phyloP scores from a whole-genome alignment of 2,888 invertebrate genomes.

The Molorchus minor region DNA sequence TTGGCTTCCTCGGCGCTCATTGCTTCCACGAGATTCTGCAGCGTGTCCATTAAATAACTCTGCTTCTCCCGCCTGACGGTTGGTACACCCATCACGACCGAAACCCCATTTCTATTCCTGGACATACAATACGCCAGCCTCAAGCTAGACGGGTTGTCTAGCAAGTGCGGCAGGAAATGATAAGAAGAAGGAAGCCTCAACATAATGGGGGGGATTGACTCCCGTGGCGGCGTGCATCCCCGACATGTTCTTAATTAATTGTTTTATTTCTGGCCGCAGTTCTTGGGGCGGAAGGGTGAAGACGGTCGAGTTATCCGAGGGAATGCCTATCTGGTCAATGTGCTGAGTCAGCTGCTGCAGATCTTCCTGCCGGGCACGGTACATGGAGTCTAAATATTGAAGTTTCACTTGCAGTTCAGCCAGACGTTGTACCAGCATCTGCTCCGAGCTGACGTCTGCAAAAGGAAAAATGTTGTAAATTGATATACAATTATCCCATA shows the following conservation, averaged over 20 bases:
- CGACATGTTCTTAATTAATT: conserved; percentile 59
- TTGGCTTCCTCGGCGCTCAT: conserved; percentile 77
- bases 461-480: conserved; percentile 39
- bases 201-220: conserved; percentile 59
- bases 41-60: conserved; percentile 84
- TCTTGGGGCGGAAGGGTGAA: conserved; percentile 49
- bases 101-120: conserved; percentile 77
- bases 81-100: conserved; percentile 88
- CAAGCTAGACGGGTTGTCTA: conserved; percentile 79
- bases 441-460: conserved; percentile 72
- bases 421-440: conserved; percentile 73
- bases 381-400: conserved; percentile 82
- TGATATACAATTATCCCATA: no score
- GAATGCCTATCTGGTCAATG: conserved; percentile 64
- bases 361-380: conserved; percentile 79
- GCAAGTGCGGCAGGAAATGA: conserved; percentile 87
- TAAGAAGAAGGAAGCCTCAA: conserved; percentile 82
- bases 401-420: conserved; percentile 81
- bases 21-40: conserved; percentile 83
- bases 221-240: conserved; percentile 64
- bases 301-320: conserved; percentile 44
- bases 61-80: conserved; percentile 90
- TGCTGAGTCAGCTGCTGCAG: conserved; percentile 75
- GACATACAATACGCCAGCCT: conserved; percentile 82
- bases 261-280: conserved; percentile 56